These are phyloP conservation scores for Ophion slaviceki DNA, from an alignment of 2,888 invertebrate genomes.

Conservation along the genomic window DNA sequence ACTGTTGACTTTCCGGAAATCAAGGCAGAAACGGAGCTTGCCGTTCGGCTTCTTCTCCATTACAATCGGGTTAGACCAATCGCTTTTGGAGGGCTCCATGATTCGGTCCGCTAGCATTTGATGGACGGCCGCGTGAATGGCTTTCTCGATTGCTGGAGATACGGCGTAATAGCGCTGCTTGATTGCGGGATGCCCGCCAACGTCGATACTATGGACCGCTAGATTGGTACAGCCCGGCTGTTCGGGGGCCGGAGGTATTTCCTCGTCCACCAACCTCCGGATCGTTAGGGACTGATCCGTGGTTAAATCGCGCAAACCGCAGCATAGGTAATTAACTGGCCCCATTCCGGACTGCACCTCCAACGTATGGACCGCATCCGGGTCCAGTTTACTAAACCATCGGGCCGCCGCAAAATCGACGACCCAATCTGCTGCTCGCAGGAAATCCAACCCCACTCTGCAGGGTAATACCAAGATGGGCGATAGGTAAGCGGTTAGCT, in stretches of 20 bases:
- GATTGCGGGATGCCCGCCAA: no score
- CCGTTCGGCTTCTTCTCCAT: conserved; percentile 40
- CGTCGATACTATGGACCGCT: no score
- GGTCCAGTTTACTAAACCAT: conserved; percentile 6
- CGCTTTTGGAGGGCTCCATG: conserved; percentile 19
- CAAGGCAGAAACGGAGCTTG: conserved; percentile 12
- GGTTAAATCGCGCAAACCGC: conserved; percentile 1
- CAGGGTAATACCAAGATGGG: conserved; percentile 29
- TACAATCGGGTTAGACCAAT: conserved; percentile 37
- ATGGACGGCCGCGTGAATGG: no score
- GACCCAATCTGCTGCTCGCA: background rate
- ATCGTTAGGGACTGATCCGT: background rate
- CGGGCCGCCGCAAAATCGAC: conserved; percentile 18
- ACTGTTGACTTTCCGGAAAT: conserved; percentile 63
- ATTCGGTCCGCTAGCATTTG: conserved; percentile 30
- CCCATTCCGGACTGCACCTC: background rate
- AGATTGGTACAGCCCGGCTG: no score
- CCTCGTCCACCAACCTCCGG: background rate
- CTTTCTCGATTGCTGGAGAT: no score
- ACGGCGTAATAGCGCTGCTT: no score
- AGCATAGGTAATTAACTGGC: background rate
- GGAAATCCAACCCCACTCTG: conserved; percentile 36
- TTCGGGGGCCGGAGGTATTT: background rate
- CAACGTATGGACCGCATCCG: background rate
- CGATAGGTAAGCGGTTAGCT: conserved; percentile 10